Conservation (phyloP, 1,140 invertebrate genomes). For the Spodoptera frugiperda region DNA sequence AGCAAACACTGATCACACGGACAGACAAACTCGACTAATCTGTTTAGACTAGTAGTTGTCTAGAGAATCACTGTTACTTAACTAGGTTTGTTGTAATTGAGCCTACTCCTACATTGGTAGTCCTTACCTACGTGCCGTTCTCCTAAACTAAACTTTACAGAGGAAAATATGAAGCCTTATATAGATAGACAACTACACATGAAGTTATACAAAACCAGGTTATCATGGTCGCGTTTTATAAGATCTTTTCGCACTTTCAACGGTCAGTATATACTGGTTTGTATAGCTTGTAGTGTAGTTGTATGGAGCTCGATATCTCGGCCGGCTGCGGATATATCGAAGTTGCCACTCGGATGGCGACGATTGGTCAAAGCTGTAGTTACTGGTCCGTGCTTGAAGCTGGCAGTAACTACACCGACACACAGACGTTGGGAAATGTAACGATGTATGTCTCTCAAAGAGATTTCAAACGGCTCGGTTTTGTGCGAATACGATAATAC, state of each 20-base stretch:
- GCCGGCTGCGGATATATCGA: background rate
- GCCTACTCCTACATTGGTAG: background rate
- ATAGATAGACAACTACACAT: too few species aligned
- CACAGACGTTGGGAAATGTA: too few species aligned
- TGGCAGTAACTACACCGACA: background rate
- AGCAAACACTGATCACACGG: background rate
- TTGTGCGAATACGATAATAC: background rate
- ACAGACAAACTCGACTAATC: background rate
- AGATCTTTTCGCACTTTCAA: too few species aligned
- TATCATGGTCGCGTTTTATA: too few species aligned
- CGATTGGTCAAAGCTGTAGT: constrained; percentile 11
- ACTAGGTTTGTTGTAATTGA: constrained; percentile 2
- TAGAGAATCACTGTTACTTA: background rate
- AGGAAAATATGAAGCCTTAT: background rate
- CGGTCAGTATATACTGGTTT: too few species aligned
- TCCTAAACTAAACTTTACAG: background rate
- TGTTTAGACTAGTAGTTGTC: background rate
- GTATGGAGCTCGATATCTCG: background rate
- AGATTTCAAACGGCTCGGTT: too few species aligned
- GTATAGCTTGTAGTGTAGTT: too few species aligned
- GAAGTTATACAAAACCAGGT: too few species aligned
- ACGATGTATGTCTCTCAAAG: too few species aligned
- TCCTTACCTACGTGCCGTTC: background rate
- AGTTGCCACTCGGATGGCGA: constrained; percentile 8
- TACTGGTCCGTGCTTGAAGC: background rate